Base-by-base conservation (phyloP, 2,797 vertebrate genomes). In the Gambusia yucatana region DNA sequence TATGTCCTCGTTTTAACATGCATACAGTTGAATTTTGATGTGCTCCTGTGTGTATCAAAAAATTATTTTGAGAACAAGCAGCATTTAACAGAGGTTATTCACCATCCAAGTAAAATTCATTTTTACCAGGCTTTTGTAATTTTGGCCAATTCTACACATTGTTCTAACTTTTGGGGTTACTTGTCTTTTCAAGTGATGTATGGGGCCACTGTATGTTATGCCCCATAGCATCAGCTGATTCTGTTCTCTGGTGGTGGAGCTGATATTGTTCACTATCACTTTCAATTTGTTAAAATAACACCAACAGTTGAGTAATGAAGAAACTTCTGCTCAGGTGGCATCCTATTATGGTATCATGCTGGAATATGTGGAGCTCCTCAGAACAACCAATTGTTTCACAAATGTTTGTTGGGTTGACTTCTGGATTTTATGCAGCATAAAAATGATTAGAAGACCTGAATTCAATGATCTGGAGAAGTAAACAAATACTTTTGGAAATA, bases 61-160 rank as follows among this genome's bases (percentile, higher is more conserved):
- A 30, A 20, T 36, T 11, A 1, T 33, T n/a, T 50, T 22, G 3
- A 43, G 39, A 72, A 36, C 71, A 25, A 73, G 71, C 36, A 55
- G 8, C 25, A 73, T 5, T 50, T 46, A 33, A 79, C 30, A 47
- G 65, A 55, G n/a, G 76, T 78, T 30, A 72, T 55, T 8, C 44
- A 10, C 5, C 28, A 72, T 48, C 47, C 47, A 48, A 17, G 6
- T 48, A 48, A 48, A 17, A 48, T 48, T 48, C 16, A n/a, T 3
- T 61, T 30, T 61, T 33, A 16, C 57, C 1, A 59, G 13, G 57
- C 1, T 16, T 28, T 30, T 59, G 11, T 30, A 30, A 59, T 33
- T 33, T 59, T 59, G 8, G n/a, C 28, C 28, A 59, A 28, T 16
- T 4, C 57, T 17, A 61, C 57, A 59, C 11, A 28, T 59, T 59